Conservation (phyloP, 1,140 invertebrate genomes). For the Monochamus saltuarius region DNA sequence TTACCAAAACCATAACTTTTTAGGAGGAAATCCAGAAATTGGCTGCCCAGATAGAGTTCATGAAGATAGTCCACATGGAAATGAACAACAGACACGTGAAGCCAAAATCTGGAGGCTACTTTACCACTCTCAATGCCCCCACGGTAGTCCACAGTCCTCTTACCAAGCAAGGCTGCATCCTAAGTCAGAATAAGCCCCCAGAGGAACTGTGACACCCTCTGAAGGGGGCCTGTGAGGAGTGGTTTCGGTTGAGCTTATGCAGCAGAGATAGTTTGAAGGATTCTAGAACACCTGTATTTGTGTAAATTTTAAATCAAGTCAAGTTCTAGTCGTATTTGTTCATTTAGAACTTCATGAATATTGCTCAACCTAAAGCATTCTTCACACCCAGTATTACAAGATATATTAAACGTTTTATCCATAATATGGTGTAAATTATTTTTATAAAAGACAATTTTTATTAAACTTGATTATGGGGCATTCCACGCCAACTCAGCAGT, state of each 20-base stretch:
- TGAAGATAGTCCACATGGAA: slow-evolving; percentile 92
- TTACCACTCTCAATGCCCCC: slow-evolving; percentile 58
- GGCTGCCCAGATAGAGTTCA: slow-evolving; percentile 87
- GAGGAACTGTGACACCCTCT: slow-evolving; percentile 43
- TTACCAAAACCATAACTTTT: slow-evolving; percentile 24
- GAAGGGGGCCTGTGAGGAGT: slow-evolving; percentile 5
- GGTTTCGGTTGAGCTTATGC: slow-evolving; percentile 14
- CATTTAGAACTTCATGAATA: too few species aligned
- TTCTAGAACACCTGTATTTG: slow-evolving; percentile 12
- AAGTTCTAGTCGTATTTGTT: too few species aligned
- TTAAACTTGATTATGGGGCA: too few species aligned
- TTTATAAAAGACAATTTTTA: too few species aligned
- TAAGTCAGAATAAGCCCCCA: slow-evolving; percentile 34
- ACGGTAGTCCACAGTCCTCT: slow-evolving; percentile 54
- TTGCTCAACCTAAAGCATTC: too few species aligned
- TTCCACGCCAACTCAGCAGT: too few species aligned
- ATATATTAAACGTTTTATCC: too few species aligned
- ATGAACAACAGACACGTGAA: slow-evolving; percentile 86
- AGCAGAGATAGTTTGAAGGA: neutral
- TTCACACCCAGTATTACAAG: too few species aligned
- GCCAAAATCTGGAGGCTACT: slow-evolving; percentile 78
- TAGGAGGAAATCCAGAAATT: slow-evolving; percentile 89
- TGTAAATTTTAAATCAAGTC: slow-evolving; percentile 8
- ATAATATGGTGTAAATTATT: too few species aligned
- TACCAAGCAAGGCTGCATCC: slow-evolving; percentile 51